phyloP scores from a whole-genome alignment of 1,140 invertebrate species.

The Drosophila ambigua region DNA sequence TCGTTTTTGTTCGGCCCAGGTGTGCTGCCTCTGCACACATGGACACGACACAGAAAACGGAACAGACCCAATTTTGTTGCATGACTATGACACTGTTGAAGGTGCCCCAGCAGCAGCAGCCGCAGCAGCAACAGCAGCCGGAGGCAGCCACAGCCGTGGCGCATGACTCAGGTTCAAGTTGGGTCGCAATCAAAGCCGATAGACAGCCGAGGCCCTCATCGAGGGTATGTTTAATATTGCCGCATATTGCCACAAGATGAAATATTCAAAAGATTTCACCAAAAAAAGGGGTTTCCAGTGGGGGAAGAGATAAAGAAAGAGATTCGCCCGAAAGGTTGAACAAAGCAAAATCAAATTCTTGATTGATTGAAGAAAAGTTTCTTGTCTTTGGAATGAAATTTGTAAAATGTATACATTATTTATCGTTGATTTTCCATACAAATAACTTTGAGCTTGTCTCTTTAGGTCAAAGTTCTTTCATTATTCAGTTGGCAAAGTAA shows the following conservation, averaged over 20 bases:
- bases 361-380: too few species aligned
- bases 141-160: slow-evolving; percentile 13
- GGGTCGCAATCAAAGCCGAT: slow-evolving; percentile 63
- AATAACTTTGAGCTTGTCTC: too few species aligned
- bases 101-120: slow-evolving; percentile 61
- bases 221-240: slow-evolving; percentile 37
- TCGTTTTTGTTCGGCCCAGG: slow-evolving; percentile 53
- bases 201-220: slow-evolving; percentile 23
- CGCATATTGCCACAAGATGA: slow-evolving; percentile 33
- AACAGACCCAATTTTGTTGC: slow-evolving; percentile 70
- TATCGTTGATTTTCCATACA: too few species aligned
- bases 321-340: too few species aligned
- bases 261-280: slow-evolving; percentile 40
- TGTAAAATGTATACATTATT: too few species aligned
- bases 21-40: slow-evolving; percentile 55
- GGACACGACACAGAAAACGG: slow-evolving; percentile 31
- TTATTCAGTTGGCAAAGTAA: too few species aligned
- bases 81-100: slow-evolving; percentile 78
- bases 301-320: too few species aligned
- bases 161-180: slow-evolving; percentile 83
- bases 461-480: too few species aligned
- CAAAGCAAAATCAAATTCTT: too few species aligned
- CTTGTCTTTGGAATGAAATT: too few species aligned
- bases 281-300: not conserved
- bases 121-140: slow-evolving; percentile 16